Conservation (phyloP, 2,888 invertebrate genomes). For the Halictus quadricinctus region DNA sequence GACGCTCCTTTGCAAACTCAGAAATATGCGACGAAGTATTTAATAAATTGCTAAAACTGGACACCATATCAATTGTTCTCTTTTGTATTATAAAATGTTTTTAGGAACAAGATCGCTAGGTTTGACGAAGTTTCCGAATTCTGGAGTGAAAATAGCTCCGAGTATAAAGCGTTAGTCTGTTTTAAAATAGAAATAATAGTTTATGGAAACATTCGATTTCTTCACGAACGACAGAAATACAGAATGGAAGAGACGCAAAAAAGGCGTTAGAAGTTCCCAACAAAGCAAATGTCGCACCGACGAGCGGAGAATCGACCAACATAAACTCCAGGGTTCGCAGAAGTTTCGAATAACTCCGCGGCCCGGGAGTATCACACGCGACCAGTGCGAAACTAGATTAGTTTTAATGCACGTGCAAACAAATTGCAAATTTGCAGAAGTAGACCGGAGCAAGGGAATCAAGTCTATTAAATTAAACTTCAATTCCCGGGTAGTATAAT, state of each 20-base stretch:
- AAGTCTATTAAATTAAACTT: not conserved
- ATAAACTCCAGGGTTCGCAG: not conserved
- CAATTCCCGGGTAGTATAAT: not conserved
- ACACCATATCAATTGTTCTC: too few species aligned
- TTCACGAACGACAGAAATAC: too few species aligned
- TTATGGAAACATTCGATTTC: too few species aligned
- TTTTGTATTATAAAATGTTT: too few species aligned
- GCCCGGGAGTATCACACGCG: not conserved
- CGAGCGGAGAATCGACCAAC: not conserved
- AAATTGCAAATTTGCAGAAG: not conserved
- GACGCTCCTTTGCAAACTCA: not conserved
- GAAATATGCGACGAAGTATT: too few species aligned
- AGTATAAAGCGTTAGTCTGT: too few species aligned
- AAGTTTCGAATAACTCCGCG: slow-evolving; percentile 17
- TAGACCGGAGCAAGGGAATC: not conserved
- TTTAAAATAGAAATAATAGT: too few species aligned
- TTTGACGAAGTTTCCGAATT: too few species aligned
- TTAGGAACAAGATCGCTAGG: too few species aligned
- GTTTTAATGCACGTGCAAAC: not conserved
- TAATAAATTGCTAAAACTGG: too few species aligned
- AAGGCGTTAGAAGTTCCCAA: not conserved
- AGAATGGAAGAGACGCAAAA: not conserved
- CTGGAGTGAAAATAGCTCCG: too few species aligned
- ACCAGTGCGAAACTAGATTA: slow-evolving; percentile 15
- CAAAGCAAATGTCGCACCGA: slow-evolving; percentile 5